Evolutionary conservation across 92 coral and sea anemone species (phyloP), one percentile per base, ranked within the genome.

Genomic region (Siderastrea siderea): DNA sequence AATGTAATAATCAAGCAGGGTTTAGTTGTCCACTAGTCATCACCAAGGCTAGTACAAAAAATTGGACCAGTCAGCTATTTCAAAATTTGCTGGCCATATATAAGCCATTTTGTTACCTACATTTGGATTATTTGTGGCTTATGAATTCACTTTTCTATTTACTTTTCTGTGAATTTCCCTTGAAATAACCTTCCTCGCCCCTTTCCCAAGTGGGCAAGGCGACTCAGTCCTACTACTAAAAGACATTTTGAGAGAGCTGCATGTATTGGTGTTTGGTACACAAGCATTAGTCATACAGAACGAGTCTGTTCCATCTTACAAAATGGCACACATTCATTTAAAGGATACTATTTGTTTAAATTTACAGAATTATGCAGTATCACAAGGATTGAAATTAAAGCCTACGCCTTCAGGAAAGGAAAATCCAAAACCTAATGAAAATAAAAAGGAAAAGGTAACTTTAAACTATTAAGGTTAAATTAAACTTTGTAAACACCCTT

Each of bases 381-480:
- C 79, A 48, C 84, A 80, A 58, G 81, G 80, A 0, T 58, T 83
- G 26, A 65, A 81, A 50, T 45, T 71, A 64, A 84, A 74, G 73
- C 81, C 87, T 52, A 61, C 80, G 63, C 14, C 16, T 26, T 16
- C 73, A 49, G 72, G 19, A 51, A 84, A 73, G 63, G 87, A 84
- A 84, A 60, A 84, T 26, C 58, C 71, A 14, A 84, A 74, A 17
- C 51, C 63, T 47, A 82, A 70, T 57, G 86, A 82, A 71, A 72
- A 43, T 19, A 84, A 84, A 74, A 84, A 84, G 52, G 87, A 84
- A 50, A 84, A 84, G 87, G 87, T 84, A 84, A 13, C 0, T 15
- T 5, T 13, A 7, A 15, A 51, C 62, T 2, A 46, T 53, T 49
- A 17, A 17, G 43, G 5, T 12, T 50, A 11, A 14, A 71, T 26